A percentile compares a stretch with the other conserved stretches of the same genome.
Conservation (phyloP, 30 jellyfish, hydroid and myxozoan genomes). For the Catostylus mosaicus region DNA sequence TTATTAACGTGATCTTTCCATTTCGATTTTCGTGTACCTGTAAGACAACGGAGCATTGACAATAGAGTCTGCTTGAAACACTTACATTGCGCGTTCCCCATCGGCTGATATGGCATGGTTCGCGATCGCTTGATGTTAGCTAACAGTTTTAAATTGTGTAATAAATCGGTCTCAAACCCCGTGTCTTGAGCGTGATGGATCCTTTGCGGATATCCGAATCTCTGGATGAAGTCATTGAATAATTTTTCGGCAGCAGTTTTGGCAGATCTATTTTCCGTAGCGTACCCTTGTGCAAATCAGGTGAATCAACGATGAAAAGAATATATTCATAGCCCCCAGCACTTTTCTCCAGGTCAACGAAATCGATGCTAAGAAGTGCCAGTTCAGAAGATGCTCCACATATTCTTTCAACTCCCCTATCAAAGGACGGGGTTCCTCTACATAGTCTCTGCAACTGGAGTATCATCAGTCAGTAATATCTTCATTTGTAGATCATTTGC, state of each 20-base stretch:
- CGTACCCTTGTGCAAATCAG: slow-evolving; percentile 59
- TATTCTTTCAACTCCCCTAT: slow-evolving; percentile 28
- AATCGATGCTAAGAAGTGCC: slow-evolving; percentile 42
- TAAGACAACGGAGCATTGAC: slow-evolving; percentile 43
- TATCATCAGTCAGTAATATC: slow-evolving; percentile 9
- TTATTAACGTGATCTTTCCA: slow-evolving; percentile 25
- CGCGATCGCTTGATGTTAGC: slow-evolving; percentile 40
- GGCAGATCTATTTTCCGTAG: slow-evolving; percentile 50
- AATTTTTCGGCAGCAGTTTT: slow-evolving; percentile 53
- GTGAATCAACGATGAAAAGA: slow-evolving; percentile 22
- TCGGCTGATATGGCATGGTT: slow-evolving; percentile 63
- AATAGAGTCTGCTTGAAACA: slow-evolving; percentile 38
- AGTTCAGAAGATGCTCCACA: slow-evolving; percentile 19
- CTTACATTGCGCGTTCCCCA: slow-evolving; percentile 64
- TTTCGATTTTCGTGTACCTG: slow-evolving; percentile 14
- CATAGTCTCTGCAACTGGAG: slow-evolving; percentile 33
- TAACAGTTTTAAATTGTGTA: slow-evolving; percentile 22
- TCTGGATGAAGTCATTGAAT: slow-evolving; percentile 31
- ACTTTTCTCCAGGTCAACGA: slow-evolving; percentile 48
- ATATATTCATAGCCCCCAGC: slow-evolving; percentile 57
- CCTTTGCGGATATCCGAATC: slow-evolving; percentile 50
- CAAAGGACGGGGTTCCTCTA: slow-evolving; percentile 31
- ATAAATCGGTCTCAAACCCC: slow-evolving; percentile 57
- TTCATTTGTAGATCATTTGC: slow-evolving; percentile 10
- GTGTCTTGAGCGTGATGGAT: slow-evolving; percentile 65